Evolutionary conservation across 2,888 invertebrate genomes (phyloP).

Genomic region (Drosophila hamatofila): DNA sequence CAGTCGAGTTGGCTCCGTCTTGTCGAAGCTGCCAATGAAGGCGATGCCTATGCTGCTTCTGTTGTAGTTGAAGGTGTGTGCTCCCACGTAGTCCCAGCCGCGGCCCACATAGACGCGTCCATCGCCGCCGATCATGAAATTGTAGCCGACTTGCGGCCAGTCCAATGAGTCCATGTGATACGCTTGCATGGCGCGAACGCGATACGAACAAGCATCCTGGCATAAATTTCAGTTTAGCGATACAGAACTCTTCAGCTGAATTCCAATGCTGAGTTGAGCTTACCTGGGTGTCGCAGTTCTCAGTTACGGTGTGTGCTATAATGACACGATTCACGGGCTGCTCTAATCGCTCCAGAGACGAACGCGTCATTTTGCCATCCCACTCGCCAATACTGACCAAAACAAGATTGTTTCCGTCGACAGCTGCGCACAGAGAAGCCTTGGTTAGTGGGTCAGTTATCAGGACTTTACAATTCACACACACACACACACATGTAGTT

Average conservation of each 20-base stretch:
- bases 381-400: conserved; percentile 88
- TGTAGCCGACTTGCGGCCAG: conserved; percentile 91
- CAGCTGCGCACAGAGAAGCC: conserved; percentile 41
- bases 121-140: conserved; percentile 92
- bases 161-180: conserved; percentile 89
- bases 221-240: not conserved
- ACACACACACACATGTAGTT: conserved; percentile 7
- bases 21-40: conserved; percentile 90
- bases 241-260: not conserved
- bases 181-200: conserved; percentile 86
- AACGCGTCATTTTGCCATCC: conserved; percentile 88
- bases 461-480: conserved; percentile 7
- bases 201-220: conserved; percentile 87
- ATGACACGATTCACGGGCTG: conserved; percentile 87
- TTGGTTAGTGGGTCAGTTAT: conserved; percentile 43
- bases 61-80: conserved; percentile 90
- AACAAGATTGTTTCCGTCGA: conserved; percentile 83
- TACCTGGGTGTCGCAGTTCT: conserved; percentile 87
- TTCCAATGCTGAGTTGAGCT: conserved; percentile 24
- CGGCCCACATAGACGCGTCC: conserved; percentile 90
- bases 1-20: conserved; percentile 86
- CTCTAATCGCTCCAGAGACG: conserved; percentile 83
- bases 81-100: conserved; percentile 90
- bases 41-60: conserved; percentile 89
- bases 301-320: conserved; percentile 89